Conservation (phyloP, 2,113 vertebrate species). For the Carassius gibelio region DNA sequence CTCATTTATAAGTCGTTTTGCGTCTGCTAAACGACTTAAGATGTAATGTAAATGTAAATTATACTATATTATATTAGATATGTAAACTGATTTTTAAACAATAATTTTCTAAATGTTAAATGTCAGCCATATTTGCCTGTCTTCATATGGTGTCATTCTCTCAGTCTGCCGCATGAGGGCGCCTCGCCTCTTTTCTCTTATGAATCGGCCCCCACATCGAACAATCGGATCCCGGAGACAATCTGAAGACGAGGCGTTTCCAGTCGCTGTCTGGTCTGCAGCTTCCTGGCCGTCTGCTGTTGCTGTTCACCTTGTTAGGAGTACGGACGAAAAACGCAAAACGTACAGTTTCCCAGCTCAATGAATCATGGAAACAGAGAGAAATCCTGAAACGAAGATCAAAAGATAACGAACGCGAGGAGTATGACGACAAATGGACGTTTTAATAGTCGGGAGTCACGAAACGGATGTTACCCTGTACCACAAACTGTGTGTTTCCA, state of each 20-base stretch:
- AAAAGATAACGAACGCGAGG: slow-evolving; percentile 1
- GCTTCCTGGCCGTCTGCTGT: slow-evolving; percentile 5
- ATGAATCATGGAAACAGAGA: background rate
- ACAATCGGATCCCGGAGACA: slow-evolving; percentile 56
- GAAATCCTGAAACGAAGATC: background rate
- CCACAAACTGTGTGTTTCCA: slow-evolving; percentile 9
- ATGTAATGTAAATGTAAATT: no score
- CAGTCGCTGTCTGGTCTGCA: slow-evolving; percentile 55
- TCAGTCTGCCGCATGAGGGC: slow-evolving; percentile 39
- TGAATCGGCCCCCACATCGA: slow-evolving; percentile 42
- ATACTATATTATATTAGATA: no score
- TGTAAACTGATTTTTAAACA: background rate
- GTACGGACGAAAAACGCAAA: slow-evolving; percentile 27
- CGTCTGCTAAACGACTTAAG: no score
- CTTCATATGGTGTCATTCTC: background rate
- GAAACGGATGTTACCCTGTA: background rate
- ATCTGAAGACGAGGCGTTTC: slow-evolving; percentile 59
- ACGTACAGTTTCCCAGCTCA: background rate
- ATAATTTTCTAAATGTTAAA: background rate
- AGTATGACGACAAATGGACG: slow-evolving; percentile 28
- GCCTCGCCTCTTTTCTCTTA: slow-evolving; percentile 13
- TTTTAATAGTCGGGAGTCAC: background rate
- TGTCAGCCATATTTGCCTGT: background rate
- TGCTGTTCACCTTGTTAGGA: background rate
- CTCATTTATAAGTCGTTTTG: no score